Conservation (phyloP, 2,888 invertebrate genomes). For the Periphyllus acericola region DNA sequence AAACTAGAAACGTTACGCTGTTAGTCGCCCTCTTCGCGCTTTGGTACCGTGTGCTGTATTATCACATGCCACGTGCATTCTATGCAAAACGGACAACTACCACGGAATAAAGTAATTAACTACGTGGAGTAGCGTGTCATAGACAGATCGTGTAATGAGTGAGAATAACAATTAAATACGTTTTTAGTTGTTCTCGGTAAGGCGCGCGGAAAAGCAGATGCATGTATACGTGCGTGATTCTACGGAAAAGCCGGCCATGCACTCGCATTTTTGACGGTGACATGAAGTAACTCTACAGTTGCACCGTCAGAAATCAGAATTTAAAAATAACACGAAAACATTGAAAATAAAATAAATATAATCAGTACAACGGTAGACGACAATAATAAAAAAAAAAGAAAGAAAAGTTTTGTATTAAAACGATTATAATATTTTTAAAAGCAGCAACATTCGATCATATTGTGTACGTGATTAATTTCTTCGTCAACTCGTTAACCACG, state of each 20-base stretch:
- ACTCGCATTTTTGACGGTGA: background rate
- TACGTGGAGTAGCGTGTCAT: background rate
- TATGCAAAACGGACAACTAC: background rate
- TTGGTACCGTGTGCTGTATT: background rate
- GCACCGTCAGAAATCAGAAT: too few relatives aligned
- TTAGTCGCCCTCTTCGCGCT: background rate
- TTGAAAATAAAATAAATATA: too few relatives aligned
- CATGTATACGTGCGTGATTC: background rate
- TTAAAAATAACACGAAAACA: too few relatives aligned
- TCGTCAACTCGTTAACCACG: background rate
- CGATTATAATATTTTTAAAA: too few relatives aligned
- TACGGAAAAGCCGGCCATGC: background rate
- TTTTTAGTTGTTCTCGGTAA: background rate
- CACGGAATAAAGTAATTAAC: conserved; percentile 13
- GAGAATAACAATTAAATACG: background rate
- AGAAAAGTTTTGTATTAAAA: too few relatives aligned
- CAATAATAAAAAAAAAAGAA: too few relatives aligned
- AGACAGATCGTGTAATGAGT: background rate
- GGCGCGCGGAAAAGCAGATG: background rate
- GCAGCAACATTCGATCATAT: too few relatives aligned
- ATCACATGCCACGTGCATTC: conserved; percentile 31
- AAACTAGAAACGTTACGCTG: background rate
- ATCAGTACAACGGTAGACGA: too few relatives aligned
- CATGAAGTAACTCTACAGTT: background rate
- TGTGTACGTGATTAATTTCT: too few relatives aligned